Evolutionary conservation across 2,113 vertebrate species (phyloP).

Genomic region (Agapornis roseicollis): DNA sequence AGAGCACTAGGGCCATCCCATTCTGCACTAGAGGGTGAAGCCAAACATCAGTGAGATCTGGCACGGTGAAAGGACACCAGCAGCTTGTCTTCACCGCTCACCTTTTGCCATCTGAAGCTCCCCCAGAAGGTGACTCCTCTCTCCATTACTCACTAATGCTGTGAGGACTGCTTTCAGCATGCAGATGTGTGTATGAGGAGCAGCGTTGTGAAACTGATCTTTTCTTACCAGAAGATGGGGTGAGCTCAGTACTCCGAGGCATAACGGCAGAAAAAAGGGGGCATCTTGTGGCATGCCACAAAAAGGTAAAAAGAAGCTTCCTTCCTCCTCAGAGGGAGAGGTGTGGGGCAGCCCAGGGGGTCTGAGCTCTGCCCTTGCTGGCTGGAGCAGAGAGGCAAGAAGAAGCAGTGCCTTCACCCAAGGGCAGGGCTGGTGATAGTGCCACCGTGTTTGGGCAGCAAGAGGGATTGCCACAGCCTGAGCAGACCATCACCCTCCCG

Average conservation of each 20-base stretch:
- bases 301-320: neutral
- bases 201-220: neutral
- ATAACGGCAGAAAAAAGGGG: neutral
- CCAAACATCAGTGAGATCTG: neutral
- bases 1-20: neutral
- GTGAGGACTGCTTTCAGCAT: neutral
- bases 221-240: neutral
- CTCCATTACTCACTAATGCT: fast-evolving
- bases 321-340: neutral
- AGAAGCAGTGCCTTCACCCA: neutral
- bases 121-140: neutral
- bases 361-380: neutral
- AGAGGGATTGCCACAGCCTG: neutral
- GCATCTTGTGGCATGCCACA: neutral
- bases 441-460: fast-evolving
- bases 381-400: neutral
- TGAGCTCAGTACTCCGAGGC: neutral
- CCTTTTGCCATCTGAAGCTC: neutral
- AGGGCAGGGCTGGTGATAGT: neutral
- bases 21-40: neutral
- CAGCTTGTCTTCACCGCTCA: neutral
- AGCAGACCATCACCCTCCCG: neutral
- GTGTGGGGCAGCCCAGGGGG: neutral
- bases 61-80: neutral
- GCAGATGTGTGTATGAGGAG: neutral